Base-by-base conservation (phyloP, 2,888 invertebrate genomes). In the Mallateleia sp. region DNA sequence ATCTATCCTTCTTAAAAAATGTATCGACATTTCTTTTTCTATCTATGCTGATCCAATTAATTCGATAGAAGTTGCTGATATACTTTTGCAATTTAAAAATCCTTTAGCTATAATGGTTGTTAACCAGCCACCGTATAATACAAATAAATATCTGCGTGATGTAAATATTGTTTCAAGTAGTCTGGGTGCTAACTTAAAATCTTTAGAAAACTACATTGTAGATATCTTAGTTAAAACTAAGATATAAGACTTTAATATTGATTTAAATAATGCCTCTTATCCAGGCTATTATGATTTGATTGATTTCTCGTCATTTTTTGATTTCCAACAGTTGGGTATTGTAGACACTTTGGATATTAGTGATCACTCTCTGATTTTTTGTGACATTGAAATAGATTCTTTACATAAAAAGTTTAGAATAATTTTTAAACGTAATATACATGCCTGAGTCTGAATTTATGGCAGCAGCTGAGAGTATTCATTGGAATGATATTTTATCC, bases 101-200 rank as follows among this genome's bases (percentile, higher is more conserved):
- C 58, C 58, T n/a, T n/a, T 58, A 4, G 34, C 28, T 32, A 32
- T 58, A n/a, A n/a, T 58, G n/a, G 32, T 9, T 34, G 58, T 58
- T 7, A 32, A 58, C 32, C 32, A 28, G 32, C 32, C 58, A 32
- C 58, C 58, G 32, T 32, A 28, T n/a, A 58, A 34, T 18, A 9
- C 32, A 18, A 11, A 18, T 58, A 15, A 15, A 9, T n/a, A n/a
- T n/a, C n/a, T n/a, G n/a, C n/a, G n/a, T n/a, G n/a, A n/a, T n/a
- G n/a, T n/a, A n/a, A n/a, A n/a, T n/a, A n/a, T n/a, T n/a, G n/a
- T n/a, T n/a, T n/a, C n/a, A n/a, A n/a, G n/a, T n/a, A n/a, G n/a
- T n/a, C n/a, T n/a, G n/a, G n/a, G n/a, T 58, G 58, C 32, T 18
- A 58, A 32, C n/a, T 32, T 58, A 15, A 58, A 34, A 32, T 32